Base-by-base conservation (phyloP, 2,113 vertebrate genomes). In the Sinocyclocheilus rhinocerous region DNA sequence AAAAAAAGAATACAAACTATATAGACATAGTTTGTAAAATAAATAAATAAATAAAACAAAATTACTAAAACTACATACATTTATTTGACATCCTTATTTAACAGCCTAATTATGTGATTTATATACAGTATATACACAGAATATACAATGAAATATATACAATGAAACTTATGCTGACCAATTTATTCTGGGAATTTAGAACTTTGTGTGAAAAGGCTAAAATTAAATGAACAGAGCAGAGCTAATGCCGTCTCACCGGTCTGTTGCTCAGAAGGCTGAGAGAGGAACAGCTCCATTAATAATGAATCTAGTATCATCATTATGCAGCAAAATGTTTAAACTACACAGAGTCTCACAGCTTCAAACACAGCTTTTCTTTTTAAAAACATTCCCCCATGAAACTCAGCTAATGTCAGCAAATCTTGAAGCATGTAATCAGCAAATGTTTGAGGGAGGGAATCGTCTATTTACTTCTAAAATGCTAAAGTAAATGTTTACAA, bases 261-360 rank as follows among this genome's bases (percentile, higher is more conserved):
- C 20, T 67, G n/a, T 48, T 63, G 33, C 78, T 81, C 13, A 63
- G 57, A 69, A 90, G 81, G 65, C 94, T 93, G 93, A 93, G 93
- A 95, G 95, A 93, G 89, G 89, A 91, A 92, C 90, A 88, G 84
- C 89, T 90, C 82, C 94, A 96, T 97, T 95, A 97, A 97, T 97
- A 97, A 97, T 97, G 95, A 93, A 97, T 96, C 91, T 83, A 93
- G 93, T 95, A 95, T 97, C 96, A 94, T 96, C 95, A 96, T 97
- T 95, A 96, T 92, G 90, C 91, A 95, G 91, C 89, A 85, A 91
- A 92, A 95, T 97, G 95, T 50, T 81, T 67, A 67, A 81, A 81
- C 59, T 67, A 29, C 59, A 79, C 77, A 81, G 79, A 16, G 48
- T 81, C 59, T 81, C 24, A 33, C 61, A 67, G 79, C 61, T 81